Conservation (phyloP, 2,888 invertebrate genomes). For the Carterocephalus palaemon region DNA sequence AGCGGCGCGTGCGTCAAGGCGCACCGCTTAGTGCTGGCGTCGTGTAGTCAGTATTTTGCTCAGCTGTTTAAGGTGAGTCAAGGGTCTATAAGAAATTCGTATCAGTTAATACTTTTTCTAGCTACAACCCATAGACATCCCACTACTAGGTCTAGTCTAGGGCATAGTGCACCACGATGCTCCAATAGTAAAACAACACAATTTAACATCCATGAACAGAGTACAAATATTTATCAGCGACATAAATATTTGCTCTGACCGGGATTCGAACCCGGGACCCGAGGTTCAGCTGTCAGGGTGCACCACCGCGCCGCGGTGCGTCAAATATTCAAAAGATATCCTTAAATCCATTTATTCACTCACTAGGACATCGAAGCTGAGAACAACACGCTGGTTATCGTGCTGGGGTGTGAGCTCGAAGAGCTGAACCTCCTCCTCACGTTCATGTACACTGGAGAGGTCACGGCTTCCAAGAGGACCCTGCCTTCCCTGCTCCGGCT, state of each 20-base stretch:
- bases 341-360: too few relatives aligned
- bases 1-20: slow-evolving; percentile 91
- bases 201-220: neutral
- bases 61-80: slow-evolving; percentile 90
- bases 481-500: slow-evolving; percentile 87
- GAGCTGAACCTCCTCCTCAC: slow-evolving; percentile 87
- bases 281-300: too few relatives aligned
- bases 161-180: too few relatives aligned
- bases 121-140: too few relatives aligned
- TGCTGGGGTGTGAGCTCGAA: slow-evolving; percentile 84
- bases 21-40: slow-evolving; percentile 91
- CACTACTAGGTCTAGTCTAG: too few relatives aligned
- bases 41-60: slow-evolving; percentile 94
- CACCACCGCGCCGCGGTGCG: too few relatives aligned
- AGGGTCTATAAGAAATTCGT: too few relatives aligned
- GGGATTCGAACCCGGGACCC: too few relatives aligned
- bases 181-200: neutral
- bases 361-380: slow-evolving; percentile 85
- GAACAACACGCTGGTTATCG: slow-evolving; percentile 85
- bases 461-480: slow-evolving; percentile 88
- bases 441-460: slow-evolving; percentile 93
- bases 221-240: too few relatives aligned
- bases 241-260: too few relatives aligned
- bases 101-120: too few relatives aligned
- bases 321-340: too few relatives aligned